Base-by-base conservation (phyloP, 1,140 invertebrate genomes). In the Lamellibrachia luymesi region DNA sequence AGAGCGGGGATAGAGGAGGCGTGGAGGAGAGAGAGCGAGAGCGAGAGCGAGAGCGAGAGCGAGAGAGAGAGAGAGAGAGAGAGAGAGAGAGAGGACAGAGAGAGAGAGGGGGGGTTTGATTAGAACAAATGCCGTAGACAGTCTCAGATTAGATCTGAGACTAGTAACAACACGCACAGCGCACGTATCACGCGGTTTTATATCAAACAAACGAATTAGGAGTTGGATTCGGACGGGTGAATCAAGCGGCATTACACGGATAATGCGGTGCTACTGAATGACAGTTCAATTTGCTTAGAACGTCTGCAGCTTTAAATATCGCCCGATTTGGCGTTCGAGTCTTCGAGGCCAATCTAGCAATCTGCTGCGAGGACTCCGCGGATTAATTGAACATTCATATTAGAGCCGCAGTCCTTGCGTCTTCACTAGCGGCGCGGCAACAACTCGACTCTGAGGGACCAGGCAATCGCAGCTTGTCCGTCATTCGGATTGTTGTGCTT, bases 301-400 rank as follows among this genome's bases (percentile, higher is more conserved):
- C 64, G 64, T 80, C 64, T 80, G 64, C 64, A 80, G 64, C 64
- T 80, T 80, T 80, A 80, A 80, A 80, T 80, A 80, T 80, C 64
- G 64, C 64, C 64, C 64, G 64, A 80, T 80, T 80, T 80, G 64
- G 64, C 64, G 64, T 22, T 10, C 8, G 64, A 80, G 8, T 80
- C 64, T 80, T 80, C 64, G 64, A 80, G 64, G 64, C 64, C 64
- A 80, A 80, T 80, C 64, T 80, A 22, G 64, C 64, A 80, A 80
- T 80, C 64, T 80, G 64, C 64, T 80, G 64, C 64, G 64, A 80
- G 64, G 64, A 80, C 64, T 22, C 8, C 13, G 64, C 64, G 64
- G 64, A 80, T 80, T 80, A 80, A 80, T 80, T 80, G 5, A 80
- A 80, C 64, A 80, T 80, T 80, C 64, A 80, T 80, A 80, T 80